Evolutionary conservation across 2,113 vertebrate genomes (phyloP).

Genomic region (Narcine bancroftii): DNA sequence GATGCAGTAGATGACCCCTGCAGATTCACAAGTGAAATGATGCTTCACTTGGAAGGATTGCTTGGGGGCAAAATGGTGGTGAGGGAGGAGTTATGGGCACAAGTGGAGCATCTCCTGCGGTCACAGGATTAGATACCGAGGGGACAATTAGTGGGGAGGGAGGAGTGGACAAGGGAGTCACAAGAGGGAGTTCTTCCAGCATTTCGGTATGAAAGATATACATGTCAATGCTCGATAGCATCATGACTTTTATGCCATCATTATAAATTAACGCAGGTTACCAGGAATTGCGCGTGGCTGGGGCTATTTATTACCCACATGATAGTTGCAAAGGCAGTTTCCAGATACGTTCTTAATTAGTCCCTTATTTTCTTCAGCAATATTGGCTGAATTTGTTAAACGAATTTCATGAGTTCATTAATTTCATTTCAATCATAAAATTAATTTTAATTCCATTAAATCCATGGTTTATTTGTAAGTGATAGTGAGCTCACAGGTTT

Average conservation of each 20-base stretch:
- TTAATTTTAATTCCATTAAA: not conserved
- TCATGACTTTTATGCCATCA: not conserved
- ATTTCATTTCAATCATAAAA: no score
- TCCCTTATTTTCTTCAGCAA: not conserved
- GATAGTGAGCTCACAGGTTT: not conserved
- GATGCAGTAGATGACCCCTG: no score
- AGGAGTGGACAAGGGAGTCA: no score
- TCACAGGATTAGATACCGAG: no score
- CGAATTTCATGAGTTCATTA: no score
- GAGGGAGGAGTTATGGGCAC: no score
- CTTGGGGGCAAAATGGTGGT: no score
- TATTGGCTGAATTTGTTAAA: not conserved
- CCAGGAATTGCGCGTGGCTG: not conserved
- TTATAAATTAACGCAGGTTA: not conserved
- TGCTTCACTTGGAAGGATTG: no score
- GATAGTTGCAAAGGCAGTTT: not conserved
- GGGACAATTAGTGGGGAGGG: no score
- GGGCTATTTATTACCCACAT: not conserved
- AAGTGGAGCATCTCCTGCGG: no score
- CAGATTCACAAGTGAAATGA: no score
- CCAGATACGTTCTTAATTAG: not conserved
- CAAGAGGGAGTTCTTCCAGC: no score
- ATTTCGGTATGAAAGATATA: not conserved
- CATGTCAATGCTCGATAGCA: not conserved
- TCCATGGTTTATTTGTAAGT: not conserved